Conservation (phyloP, 2,113 vertebrate genomes). For the Steatornis caripensis region DNA sequence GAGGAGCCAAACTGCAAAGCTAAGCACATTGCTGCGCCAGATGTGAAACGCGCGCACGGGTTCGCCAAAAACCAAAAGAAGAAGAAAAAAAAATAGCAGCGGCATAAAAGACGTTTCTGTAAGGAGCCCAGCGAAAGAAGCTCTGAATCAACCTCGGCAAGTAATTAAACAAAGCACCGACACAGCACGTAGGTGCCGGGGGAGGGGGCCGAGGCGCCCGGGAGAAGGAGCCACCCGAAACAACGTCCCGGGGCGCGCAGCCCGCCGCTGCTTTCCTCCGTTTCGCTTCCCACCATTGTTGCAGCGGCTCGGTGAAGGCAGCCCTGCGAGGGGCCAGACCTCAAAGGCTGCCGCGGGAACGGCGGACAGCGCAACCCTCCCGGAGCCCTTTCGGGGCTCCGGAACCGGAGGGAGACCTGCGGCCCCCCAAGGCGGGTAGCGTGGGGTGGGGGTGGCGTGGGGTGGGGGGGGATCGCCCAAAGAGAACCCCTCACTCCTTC, state of each 20-base stretch:
- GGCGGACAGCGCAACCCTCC: not conserved
- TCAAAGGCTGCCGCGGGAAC: fast-evolving
- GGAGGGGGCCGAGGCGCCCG: not conserved
- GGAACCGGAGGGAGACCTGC: not conserved
- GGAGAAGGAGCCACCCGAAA: not conserved
- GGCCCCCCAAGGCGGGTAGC: no score
- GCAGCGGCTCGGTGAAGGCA: not conserved
- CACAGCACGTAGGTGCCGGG: not conserved
- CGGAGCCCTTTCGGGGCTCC: not conserved
- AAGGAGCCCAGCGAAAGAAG: not conserved
- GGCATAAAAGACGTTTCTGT: not conserved
- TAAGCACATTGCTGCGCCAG: slow-evolving; percentile 26
- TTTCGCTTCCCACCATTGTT: not conserved
- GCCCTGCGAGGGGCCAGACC: not conserved
- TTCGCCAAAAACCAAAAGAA: not conserved
- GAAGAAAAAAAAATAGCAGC: not conserved
- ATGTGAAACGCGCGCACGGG: not conserved
- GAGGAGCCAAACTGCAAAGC: not conserved
- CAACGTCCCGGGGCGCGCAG: not conserved
- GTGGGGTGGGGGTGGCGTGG: no score
- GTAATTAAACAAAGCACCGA: not conserved
- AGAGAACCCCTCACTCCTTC: not conserved
- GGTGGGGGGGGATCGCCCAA: no score
- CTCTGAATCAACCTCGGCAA: not conserved
- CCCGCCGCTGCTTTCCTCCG: fast-evolving